A percentile compares a stretch with the other conserved stretches of the same genome.
Conservation (phyloP, 2,113 vertebrate genomes). For the Cheilinus undulatus region DNA sequence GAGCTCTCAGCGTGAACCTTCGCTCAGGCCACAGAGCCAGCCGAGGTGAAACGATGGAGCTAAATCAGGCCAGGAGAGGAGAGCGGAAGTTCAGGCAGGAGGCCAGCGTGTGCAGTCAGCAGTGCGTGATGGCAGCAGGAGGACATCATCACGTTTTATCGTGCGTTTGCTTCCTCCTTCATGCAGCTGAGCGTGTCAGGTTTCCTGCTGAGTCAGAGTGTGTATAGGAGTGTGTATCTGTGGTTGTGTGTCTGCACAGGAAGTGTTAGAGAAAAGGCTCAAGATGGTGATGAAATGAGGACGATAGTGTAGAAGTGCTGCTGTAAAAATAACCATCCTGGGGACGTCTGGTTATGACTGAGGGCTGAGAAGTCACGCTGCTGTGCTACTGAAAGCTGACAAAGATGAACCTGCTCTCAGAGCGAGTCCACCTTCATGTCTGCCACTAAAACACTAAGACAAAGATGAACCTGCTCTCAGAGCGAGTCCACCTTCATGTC, state of each 20-base stretch:
- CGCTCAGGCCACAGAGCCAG: neutral
- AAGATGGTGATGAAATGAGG: no score
- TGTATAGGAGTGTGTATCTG: neutral
- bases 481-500: no score
- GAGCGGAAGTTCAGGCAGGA: neutral
- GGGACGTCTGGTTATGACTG: no score
- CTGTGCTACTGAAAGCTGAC: no score
- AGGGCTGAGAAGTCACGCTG: no score
- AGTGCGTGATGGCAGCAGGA: neutral
- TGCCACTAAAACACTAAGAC: no score
- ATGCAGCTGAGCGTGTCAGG: neutral
- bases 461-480: no score
- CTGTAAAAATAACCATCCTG: no score
- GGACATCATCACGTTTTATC: neutral
- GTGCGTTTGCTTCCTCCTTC: neutral
- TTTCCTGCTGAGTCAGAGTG: neutral
- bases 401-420: no score
- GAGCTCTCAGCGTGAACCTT: neutral
- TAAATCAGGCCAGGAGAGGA: neutral
- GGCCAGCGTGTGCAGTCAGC: neutral
- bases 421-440: no score
- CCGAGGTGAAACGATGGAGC: neutral
- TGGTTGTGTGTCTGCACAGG: neutral
- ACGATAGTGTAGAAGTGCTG: no score
- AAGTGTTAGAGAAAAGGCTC: no score